These are phyloP conservation scores for Noctua comes DNA, from an alignment of 2,888 invertebrate species.

Conservation along the genomic window DNA sequence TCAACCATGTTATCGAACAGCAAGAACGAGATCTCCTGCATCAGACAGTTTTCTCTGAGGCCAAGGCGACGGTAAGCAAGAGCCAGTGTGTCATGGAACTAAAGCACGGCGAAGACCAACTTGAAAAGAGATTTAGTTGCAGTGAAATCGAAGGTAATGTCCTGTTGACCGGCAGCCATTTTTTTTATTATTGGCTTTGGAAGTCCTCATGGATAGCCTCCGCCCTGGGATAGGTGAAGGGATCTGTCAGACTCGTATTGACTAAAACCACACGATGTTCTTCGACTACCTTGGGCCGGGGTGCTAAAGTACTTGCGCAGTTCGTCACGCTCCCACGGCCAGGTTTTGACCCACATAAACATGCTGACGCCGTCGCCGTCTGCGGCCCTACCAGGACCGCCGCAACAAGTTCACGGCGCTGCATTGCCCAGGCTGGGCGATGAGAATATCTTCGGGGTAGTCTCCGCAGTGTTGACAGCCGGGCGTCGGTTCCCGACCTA, in stretches of 20 bases:
- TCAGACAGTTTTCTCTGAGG: slow-evolving; percentile 79
- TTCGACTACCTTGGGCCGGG: not conserved
- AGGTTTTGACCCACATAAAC: not conserved
- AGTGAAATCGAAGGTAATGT: slow-evolving; percentile 84
- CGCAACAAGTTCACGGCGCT: not conserved
- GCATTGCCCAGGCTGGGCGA: not conserved
- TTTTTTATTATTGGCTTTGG: not conserved
- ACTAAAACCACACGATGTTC: not conserved
- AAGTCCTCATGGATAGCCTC: not conserved
- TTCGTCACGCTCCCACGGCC: not conserved
- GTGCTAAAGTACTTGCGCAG: not conserved
- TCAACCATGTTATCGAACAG: slow-evolving; percentile 87
- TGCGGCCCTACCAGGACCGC: not conserved
- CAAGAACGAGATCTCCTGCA: slow-evolving; percentile 85
- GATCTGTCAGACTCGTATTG: not conserved
- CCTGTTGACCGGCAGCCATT: not conserved
- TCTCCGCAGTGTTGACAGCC: not conserved
- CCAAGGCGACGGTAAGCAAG: slow-evolving; percentile 80
- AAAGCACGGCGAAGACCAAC: slow-evolving; percentile 73
- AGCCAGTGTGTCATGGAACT: slow-evolving; percentile 82
- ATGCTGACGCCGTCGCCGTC: not conserved
- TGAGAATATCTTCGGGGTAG: not conserved
- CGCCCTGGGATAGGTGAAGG: not conserved
- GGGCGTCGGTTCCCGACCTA: not conserved
- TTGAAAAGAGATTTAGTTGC: slow-evolving; percentile 83